These are phyloP conservation scores for Oxyteleia sp. DNA, from an alignment of 2,888 invertebrate species.

Conservation along the genomic window DNA sequence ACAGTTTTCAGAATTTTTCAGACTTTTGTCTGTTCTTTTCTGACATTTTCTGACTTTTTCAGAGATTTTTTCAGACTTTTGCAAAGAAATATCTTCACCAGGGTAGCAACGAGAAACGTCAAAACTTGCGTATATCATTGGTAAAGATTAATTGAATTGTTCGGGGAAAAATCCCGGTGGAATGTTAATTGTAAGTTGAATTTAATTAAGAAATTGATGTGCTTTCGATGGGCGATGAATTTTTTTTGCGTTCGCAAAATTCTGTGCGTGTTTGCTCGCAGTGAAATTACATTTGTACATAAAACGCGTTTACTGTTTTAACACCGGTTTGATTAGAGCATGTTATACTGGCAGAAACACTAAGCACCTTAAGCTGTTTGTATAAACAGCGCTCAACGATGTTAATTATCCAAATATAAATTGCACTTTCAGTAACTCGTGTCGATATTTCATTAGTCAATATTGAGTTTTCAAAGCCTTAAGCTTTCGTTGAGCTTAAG, in stretches of 20 bases:
- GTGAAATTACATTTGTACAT: neutral
- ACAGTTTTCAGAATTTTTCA: too few relatives aligned
- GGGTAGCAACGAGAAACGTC: too few relatives aligned
- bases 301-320: conserved; percentile 9
- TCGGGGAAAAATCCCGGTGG: neutral
- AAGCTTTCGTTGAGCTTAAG: conserved; percentile 50
- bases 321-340: conserved; percentile 23
- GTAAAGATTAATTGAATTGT: neutral
- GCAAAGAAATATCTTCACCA: too few relatives aligned
- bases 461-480: conserved; percentile 59
- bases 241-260: neutral
- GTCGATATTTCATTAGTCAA: conserved; percentile 62
- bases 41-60: too few relatives aligned
- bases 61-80: too few relatives aligned
- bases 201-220: neutral
- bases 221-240: neutral
- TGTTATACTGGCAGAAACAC: conserved; percentile 26
- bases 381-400: conserved; percentile 40
- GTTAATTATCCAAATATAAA: conserved; percentile 59
- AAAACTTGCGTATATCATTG: too few relatives aligned
- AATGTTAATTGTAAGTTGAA: neutral
- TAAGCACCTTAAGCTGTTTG: conserved; percentile 45
- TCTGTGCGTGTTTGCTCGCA: neutral
- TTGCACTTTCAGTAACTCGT: conserved; percentile 38
- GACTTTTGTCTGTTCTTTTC: too few relatives aligned